Base-by-base conservation (phyloP, 2,888 invertebrate genomes). In the Tubulanus polymorphus region DNA sequence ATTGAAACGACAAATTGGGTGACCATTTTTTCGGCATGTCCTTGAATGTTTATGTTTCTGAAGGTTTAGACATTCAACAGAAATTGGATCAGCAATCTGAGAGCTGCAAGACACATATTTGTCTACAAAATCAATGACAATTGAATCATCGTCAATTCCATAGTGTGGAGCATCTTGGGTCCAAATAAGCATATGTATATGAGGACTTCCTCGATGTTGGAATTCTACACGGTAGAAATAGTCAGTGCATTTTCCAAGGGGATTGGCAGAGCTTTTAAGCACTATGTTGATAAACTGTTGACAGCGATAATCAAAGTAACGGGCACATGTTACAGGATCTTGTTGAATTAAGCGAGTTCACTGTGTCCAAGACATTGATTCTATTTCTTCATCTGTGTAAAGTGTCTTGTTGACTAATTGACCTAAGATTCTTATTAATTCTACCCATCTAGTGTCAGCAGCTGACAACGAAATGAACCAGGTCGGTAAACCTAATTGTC, bases 391-490 rank as follows among this genome's bases (percentile, higher is more conserved):
- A 41, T 41, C 41, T 20, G 5, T 41, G 15, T 41, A 41, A 8
- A 8, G 6, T 41, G 6, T 15, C 6, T 41, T 41, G 41, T 41
- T 23, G 6, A 41, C 6, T 41, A 41, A 15, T 41, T 3, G 48
- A 1, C 37, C 50, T 8, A 61, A 30, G 20, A 48, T 25, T 15
- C 48, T 3, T 1, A 65, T 47, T 15, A 64, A 47, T 28, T 51
- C 50, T 6, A 15, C 15, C 63, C 65, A 65, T 20, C 54, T 51
- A 23, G 59, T 65, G 57, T 69, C 65, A 35, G 66, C 64, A 18
- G 63, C 56, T 20, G 62, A 61, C 6, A 64, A 41, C 2, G 63
- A 56, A 3, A 55, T 10, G 50, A 64, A 67, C 25, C 56, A 64
- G 2, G 63, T 65, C 1, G 66, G 61, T 3, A 53, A 29, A 1